A percentile compares a stretch with the other conserved stretches of the same genome.
These are phyloP conservation scores for Spatulosminthurus flaviceps DNA, from an alignment of 2,888 invertebrate genomes.

Conservation along the genomic window DNA sequence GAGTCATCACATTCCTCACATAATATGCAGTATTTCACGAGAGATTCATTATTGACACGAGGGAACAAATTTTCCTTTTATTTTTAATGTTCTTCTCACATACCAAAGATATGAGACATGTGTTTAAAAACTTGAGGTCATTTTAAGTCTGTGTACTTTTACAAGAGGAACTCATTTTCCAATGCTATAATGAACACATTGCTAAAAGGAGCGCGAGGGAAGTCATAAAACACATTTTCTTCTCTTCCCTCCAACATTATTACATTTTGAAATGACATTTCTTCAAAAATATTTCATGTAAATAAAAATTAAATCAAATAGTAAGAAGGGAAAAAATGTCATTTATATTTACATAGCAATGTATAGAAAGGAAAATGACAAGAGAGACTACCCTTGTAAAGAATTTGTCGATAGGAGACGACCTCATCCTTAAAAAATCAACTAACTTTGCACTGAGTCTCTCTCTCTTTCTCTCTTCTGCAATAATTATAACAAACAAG, in stretches of 20 bases:
- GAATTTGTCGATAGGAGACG: neutral
- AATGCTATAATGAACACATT: no score
- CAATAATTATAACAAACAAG: constrained; percentile 3
- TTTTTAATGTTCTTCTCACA: neutral
- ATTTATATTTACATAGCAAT: neutral
- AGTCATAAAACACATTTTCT: no score
- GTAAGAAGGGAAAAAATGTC: neutral
- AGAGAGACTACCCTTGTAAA: neutral
- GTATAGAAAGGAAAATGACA: neutral
- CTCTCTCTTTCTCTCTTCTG: neutral
- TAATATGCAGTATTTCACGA: neutral
- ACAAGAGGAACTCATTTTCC: no score
- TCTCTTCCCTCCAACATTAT: no score
- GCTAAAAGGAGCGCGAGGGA: no score
- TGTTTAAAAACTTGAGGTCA: no score
- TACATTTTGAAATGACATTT: no score
- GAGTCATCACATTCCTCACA: neutral
- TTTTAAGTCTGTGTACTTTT: no score
- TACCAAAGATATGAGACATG: neutral
- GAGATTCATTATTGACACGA: constrained; percentile 4
- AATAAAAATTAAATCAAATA: constrained; percentile 12
- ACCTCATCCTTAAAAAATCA: neutral
- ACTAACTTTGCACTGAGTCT: neutral
- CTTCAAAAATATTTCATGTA: constrained; percentile 5
- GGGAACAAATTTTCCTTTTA: no score